Base-by-base conservation (phyloP, 2,113 vertebrate genomes). In the Chionomys nivalis region DNA sequence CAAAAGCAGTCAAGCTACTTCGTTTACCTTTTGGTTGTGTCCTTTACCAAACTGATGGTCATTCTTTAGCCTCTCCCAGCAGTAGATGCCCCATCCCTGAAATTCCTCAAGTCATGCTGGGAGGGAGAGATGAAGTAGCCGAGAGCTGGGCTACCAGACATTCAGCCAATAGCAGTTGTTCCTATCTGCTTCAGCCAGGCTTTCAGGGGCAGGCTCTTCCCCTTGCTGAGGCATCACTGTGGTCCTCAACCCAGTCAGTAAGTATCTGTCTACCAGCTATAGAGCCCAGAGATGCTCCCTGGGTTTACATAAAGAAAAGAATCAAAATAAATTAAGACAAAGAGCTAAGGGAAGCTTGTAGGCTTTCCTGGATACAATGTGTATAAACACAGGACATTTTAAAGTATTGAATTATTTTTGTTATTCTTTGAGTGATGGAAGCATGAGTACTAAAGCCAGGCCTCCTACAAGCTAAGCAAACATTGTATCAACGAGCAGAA, bases 351-450 rank as follows among this genome's bases (percentile, higher is more conserved):
- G 61, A 88, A 77, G 23, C 33, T 7, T 75, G 66, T 49, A 78
- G 31, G 44, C 83, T 85, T 73, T 93, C 42, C 36, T 95, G 47
- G 44, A 77, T 82, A 94, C 72, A 94, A 7, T 77, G 78, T 93
- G 83, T 72, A 82, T 75, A 87, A 42, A 89, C 86, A 68, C 47
- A 87, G 9, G 36, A 36, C 55, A 61, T 94, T 58, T 92, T 47
- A 75, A 91, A 68, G 83, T 49, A 68, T 47, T 36, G 6, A 70
- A 21, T 26, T 65, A 9, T 47, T 58, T 65, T 44, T 65, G 70
- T 42, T 96, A 93, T 77, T 90, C 73, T 92, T 55, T 42, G 16
- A 39, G 49, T 52, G 12, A 79, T 8, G 13, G 21, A 85, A 63
- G 4, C 23, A 39, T 8, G 0, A 14, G 24, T 14, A 73, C 70